Evolutionary conservation across 2,888 invertebrate genomes (phyloP).

Genomic region (Luffia ferchaultella): DNA sequence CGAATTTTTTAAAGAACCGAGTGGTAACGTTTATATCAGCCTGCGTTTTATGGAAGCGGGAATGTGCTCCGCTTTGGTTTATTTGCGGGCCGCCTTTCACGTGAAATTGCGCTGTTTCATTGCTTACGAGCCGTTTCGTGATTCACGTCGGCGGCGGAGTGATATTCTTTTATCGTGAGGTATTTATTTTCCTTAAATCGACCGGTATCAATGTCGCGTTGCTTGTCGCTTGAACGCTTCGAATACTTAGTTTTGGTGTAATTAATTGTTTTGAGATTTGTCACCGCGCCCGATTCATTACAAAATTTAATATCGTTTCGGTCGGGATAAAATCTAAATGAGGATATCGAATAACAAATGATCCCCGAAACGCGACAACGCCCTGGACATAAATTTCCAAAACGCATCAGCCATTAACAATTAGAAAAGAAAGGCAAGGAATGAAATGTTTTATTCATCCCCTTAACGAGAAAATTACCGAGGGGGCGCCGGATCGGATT

Average conservation of each 20-base stretch:
- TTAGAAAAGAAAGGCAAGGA: conserved; percentile 63
- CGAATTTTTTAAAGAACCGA: conserved; percentile 54
- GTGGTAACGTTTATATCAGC: conserved; percentile 57
- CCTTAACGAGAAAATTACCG: conserved; percentile 64
- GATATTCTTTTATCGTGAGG: conserved; percentile 47
- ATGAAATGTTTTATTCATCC: conserved; percentile 66
- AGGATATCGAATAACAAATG: conserved; percentile 38
- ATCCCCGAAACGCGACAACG: conserved; percentile 31
- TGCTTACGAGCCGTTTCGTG: conserved; percentile 57
- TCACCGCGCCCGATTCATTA: neutral
- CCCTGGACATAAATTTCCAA: conserved; percentile 53
- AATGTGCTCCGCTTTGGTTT: conserved; percentile 59
- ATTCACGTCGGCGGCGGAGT: conserved; percentile 37
- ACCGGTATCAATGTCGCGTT: too few relatives aligned
- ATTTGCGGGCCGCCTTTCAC: conserved; percentile 57
- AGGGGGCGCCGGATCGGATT: conserved; percentile 60
- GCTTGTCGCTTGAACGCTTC: too few relatives aligned
- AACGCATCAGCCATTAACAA: conserved; percentile 63
- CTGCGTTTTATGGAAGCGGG: conserved; percentile 59
- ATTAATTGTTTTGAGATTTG: neutral
- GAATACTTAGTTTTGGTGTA: too few relatives aligned
- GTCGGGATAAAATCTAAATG: conserved; percentile 21
- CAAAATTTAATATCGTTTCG: neutral
- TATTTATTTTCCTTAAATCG: conserved; percentile 32
- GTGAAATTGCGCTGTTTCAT: conserved; percentile 62